Conservation (phyloP, 2,888 invertebrate genomes). For the Polietes domitor region DNA sequence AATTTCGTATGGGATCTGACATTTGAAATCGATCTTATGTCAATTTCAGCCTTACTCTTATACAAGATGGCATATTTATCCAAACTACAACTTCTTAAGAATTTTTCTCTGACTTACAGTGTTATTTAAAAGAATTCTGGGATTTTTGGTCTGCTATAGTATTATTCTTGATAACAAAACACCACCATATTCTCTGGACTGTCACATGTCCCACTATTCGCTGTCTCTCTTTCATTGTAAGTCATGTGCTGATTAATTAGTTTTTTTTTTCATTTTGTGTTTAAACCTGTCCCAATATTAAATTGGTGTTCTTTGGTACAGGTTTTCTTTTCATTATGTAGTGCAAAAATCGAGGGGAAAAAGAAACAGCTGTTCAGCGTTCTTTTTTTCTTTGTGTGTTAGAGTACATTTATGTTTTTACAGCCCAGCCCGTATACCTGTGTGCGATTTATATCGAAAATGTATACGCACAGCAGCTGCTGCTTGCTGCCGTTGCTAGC, state of each 20-base stretch:
- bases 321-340: neutral
- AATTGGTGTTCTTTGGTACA: neutral
- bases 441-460: neutral
- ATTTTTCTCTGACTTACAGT: too few relatives aligned
- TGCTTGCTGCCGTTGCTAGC: neutral
- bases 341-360: neutral
- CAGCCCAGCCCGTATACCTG: neutral
- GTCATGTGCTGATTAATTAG: neutral
- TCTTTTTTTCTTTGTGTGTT: neutral
- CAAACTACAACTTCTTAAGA: too few relatives aligned
- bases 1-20: too few relatives aligned
- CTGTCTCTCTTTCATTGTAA: neutral
- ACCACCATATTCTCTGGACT: too few relatives aligned
- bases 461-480: constrained; percentile 3
- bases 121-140: too few relatives aligned
- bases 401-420: neutral
- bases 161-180: too few relatives aligned
- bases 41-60: too few relatives aligned
- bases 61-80: too few relatives aligned
- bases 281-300: constrained; percentile 26
- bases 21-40: too few relatives aligned
- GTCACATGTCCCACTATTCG: too few relatives aligned
- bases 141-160: too few relatives aligned
- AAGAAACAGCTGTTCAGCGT: neutral
- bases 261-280: neutral